phyloP scores from a whole-genome alignment of 2,888 invertebrate genomes.

The Drosophila flavopinicola region DNA sequence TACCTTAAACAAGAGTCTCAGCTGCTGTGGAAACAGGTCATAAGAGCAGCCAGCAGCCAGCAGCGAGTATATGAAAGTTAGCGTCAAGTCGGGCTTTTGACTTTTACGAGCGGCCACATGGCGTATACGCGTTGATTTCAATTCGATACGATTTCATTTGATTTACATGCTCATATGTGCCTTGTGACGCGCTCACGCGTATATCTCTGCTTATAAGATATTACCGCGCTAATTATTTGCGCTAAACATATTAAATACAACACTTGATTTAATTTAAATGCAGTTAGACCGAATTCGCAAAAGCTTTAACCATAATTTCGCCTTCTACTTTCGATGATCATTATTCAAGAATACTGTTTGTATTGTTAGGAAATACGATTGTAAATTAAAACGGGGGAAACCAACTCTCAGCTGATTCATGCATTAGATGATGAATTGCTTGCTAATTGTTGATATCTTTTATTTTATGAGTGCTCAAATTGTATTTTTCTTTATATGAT shows the following conservation, averaged over 20 bases:
- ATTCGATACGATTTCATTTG: constrained; percentile 76
- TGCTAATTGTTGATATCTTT: constrained; percentile 15
- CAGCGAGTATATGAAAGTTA: constrained; percentile 20
- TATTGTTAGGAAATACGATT: not conserved
- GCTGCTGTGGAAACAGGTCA: constrained; percentile 49
- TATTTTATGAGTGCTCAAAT: constrained; percentile 1
- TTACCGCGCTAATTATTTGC: constrained; percentile 35
- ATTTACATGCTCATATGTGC: constrained; percentile 67
- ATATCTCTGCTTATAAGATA: constrained; percentile 13
- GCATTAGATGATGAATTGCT: constrained; percentile 3
- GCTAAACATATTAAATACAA: constrained; percentile 25
- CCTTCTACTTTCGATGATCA: constrained; percentile 5
- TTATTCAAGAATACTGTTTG: not conserved
- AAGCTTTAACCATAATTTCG: constrained; percentile 2
- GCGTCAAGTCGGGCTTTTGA: constrained; percentile 22
- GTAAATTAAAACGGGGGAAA: constrained; percentile 19
- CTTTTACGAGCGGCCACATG: constrained; percentile 52
- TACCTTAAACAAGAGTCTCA: constrained; percentile 40
- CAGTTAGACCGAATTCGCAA: constrained; percentile 6
- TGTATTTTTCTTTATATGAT: not conserved
- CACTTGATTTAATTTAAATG: not conserved
- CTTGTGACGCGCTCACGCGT: constrained; percentile 52
- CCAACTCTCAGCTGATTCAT: constrained; percentile 28
- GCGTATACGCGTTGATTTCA: constrained; percentile 57
- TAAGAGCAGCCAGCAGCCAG: constrained; percentile 41